phyloP scores from a whole-genome alignment of 2,888 invertebrate genomes.

The Brassicogethes aeneus region DNA sequence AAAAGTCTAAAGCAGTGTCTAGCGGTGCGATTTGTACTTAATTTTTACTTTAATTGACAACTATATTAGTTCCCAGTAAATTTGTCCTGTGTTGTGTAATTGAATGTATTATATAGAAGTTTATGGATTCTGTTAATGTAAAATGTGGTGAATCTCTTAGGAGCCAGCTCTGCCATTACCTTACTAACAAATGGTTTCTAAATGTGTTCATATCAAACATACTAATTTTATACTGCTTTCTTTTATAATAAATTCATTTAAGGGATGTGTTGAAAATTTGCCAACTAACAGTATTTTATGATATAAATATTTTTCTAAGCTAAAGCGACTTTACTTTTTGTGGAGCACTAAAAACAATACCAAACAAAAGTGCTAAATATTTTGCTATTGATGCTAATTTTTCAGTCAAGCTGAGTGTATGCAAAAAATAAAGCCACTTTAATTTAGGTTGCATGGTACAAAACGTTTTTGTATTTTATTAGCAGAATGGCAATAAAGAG shows the following conservation, averaged over 20 bases:
- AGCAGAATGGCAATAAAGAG: slow-evolving; percentile 43
- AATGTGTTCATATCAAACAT: slow-evolving; percentile 38
- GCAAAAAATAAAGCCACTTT: no score
- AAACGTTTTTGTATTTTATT: slow-evolving; percentile 32
- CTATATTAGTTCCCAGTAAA: slow-evolving; percentile 19
- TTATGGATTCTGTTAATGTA: slow-evolving; percentile 29
- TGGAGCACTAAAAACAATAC: no score
- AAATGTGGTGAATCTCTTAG: slow-evolving; percentile 34
- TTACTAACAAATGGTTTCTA: slow-evolving; percentile 33
- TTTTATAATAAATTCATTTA: slow-evolving; percentile 25
- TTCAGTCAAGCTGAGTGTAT: no score
- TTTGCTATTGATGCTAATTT: no score
- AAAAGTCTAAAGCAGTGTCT: slow-evolving; percentile 20
- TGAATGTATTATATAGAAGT: slow-evolving; percentile 18
- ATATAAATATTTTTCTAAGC: no score
- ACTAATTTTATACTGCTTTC: slow-evolving; percentile 33
- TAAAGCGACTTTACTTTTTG: no score
- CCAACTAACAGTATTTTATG: slow-evolving; percentile 29
- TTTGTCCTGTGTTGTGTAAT: slow-evolving; percentile 18
- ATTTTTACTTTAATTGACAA: slow-evolving; percentile 20
- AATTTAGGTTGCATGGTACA: no score
- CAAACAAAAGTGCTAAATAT: no score
- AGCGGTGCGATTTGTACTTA: slow-evolving; percentile 34
- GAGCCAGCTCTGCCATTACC: slow-evolving; percentile 37
- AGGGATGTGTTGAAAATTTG: slow-evolving; percentile 22